Percentiles rank a stretch among this genome's conserved stretches.
Conservation (phyloP, 2,888 invertebrate species). For the Sclerodermus sp. region DNA sequence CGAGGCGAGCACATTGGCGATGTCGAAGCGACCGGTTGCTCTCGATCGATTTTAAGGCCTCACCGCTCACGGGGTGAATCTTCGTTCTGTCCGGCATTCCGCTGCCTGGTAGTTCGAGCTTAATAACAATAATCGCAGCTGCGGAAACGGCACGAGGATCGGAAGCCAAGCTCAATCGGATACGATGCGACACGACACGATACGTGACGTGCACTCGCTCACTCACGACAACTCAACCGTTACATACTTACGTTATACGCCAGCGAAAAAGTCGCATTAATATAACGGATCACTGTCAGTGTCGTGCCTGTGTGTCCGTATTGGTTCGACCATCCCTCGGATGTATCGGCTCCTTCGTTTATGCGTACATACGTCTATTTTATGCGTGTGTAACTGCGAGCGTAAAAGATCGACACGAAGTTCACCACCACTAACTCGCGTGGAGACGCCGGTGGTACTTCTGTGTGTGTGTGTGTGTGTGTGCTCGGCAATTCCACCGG, state of each 20-base stretch:
- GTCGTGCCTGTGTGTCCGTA: conserved; percentile 14
- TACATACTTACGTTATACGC: conserved; percentile 43
- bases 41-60: too few species aligned
- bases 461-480: not conserved
- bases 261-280: conserved; percentile 51
- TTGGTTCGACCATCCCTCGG: too few species aligned
- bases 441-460: too few species aligned
- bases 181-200: conserved; percentile 26
- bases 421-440: too few species aligned
- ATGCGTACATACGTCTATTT: too few species aligned
- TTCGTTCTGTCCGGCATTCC: too few species aligned
- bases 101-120: not conserved
- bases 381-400: too few species aligned
- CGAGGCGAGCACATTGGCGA: too few species aligned
- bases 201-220: conserved; percentile 41
- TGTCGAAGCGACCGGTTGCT: too few species aligned
- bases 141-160: conserved; percentile 17
- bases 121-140: conserved; percentile 18
- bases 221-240: conserved; percentile 50
- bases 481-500: not conserved
- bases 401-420: not conserved
- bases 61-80: too few species aligned
- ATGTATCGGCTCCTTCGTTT: too few species aligned
- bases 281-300: conserved; percentile 48
- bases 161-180: conserved; percentile 25